These are phyloP conservation scores for Fragum fragum DNA, from an alignment of 2,888 invertebrate species.

Conservation along the genomic window DNA sequence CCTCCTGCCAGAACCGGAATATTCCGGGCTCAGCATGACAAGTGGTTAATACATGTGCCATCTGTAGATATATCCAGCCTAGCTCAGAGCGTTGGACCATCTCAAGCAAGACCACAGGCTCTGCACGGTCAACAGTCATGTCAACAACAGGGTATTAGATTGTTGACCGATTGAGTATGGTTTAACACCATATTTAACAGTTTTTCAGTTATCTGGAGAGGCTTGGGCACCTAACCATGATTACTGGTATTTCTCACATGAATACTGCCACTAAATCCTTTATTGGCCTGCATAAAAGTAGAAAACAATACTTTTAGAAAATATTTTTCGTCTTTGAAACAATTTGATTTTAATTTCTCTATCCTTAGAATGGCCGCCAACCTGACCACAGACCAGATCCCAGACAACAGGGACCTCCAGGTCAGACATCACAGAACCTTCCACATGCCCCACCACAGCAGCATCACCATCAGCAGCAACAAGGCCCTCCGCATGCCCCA, in stretches of 20 bases:
- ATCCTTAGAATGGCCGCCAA: slow-evolving; percentile 31
- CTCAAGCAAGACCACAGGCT: slow-evolving; percentile 38
- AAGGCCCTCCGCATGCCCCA: slow-evolving; percentile 63
- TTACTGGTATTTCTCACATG: too few species aligned
- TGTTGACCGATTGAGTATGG: too few species aligned
- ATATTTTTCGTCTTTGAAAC: too few species aligned
- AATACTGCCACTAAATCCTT: too few species aligned
- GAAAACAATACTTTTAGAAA: too few species aligned
- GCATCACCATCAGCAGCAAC: slow-evolving; percentile 25
- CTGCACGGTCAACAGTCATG: slow-evolving; percentile 50
- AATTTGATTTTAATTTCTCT: not conserved
- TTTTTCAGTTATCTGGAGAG: too few species aligned
- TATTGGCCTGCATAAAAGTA: too few species aligned
- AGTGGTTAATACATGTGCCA: too few species aligned
- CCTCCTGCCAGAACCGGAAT: too few species aligned
- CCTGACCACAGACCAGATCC: slow-evolving; percentile 27
- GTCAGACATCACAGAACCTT: slow-evolving; percentile 20
- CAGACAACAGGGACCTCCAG: slow-evolving; percentile 35
- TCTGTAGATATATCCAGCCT: slow-evolving; percentile 26
- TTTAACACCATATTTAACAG: too few species aligned
- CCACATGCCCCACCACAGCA: slow-evolving; percentile 59
- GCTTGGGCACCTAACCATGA: too few species aligned
- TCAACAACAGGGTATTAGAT: slow-evolving; percentile 47
- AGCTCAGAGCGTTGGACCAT: not conserved
- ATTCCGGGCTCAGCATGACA: too few species aligned